Conservation (phyloP, 2,113 vertebrate species). For the Odontesthes bonariensis region DNA sequence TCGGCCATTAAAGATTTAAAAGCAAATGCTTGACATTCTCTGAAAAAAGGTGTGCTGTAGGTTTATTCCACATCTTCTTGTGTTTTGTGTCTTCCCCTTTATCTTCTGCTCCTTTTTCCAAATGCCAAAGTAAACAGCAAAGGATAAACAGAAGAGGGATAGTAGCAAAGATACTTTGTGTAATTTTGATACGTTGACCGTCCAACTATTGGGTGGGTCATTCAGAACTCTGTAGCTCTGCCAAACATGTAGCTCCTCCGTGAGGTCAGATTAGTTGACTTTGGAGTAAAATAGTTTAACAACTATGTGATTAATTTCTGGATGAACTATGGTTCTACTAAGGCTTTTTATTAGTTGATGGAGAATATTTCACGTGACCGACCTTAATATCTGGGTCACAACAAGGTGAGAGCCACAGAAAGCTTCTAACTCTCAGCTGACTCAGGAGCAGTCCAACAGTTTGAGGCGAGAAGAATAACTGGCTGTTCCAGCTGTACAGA, state of each 20-base stretch:
- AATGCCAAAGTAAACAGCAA: neutral
- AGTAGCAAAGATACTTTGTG: too few relatives aligned
- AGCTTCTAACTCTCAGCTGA: neutral
- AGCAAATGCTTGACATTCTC: too few relatives aligned
- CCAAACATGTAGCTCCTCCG: neutral
- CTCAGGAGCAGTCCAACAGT: neutral
- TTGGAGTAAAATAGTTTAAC: neutral
- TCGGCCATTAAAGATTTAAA: too few relatives aligned
- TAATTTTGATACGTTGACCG: neutral
- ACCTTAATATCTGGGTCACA: neutral
- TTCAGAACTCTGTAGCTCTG: neutral
- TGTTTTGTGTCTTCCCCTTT: too few relatives aligned
- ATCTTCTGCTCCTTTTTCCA: neutral
- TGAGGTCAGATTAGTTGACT: neutral
- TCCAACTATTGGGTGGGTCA: neutral
- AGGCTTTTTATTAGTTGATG: neutral
- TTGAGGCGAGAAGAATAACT: neutral
- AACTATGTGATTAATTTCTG: neutral
- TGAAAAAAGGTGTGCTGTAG: too few relatives aligned
- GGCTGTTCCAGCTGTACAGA: slow-evolving; percentile 32
- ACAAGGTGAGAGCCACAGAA: neutral
- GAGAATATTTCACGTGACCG: neutral
- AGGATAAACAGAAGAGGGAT: too few relatives aligned
- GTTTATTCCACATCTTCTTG: too few relatives aligned
- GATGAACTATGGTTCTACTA: neutral